Base-by-base conservation (phyloP, 2,888 invertebrate genomes). In the Neoaliturus tenellus region DNA sequence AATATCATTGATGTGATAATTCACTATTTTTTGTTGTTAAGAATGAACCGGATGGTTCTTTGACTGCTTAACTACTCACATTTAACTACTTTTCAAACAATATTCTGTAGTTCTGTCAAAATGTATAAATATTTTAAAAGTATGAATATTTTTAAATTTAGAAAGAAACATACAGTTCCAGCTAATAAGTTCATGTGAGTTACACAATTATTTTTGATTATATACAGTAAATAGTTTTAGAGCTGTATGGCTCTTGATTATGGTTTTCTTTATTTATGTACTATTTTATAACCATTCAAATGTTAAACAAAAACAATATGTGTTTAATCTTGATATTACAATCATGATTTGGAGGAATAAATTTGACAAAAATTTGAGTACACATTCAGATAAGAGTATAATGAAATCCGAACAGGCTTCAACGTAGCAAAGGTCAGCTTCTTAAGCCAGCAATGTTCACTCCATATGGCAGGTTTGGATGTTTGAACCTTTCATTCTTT, bases 261-360 rank as follows among this genome's bases (percentile, higher is more conserved):
- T 12, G 10, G 12, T 8, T 48, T 23, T 51, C 3, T 4, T 23
- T 23, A 5, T 51, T 51, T 51, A 23, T 51, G 20, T 51, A 23
- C 2, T 51, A 20, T 62, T 20, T 1, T 51, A 20, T 62, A 3
- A 14, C 4, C 62, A 62, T 14, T 14, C 12, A 3, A 14, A 62
- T 62, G 62, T 62, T 8, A 62, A 28, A 62, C 28, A 62, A 62
- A 62, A 62, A 28, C 31, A 28, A 28, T 62, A 62, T 62, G 62
- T 62, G 62, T 62, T 62, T 62, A 62, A 62, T 28, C 8, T 62
- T 23, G 4, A 55, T 4, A 20, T 17, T 51, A 17, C 39, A 12
- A 39, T 39, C 6, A 39, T 39, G 12, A 39, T 39, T 39, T 39
- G n/a, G n/a, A n/a, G n/a, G n/a, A n/a, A n/a, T n/a, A n/a, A n/a